Conservation (phyloP, 2,797 vertebrate genomes). For the Aphelocoma californica region DNA sequence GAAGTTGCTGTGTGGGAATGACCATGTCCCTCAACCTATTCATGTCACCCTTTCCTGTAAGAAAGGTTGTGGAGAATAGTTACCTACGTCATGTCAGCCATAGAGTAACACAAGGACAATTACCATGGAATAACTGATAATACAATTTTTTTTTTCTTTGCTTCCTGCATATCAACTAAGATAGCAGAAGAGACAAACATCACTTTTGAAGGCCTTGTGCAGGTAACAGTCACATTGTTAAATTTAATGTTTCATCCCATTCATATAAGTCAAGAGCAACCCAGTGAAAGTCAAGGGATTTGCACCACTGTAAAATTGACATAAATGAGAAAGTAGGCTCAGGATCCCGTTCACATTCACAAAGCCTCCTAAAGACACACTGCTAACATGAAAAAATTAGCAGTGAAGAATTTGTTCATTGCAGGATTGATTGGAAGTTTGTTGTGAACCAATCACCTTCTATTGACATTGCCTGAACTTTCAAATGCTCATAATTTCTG, state of each 20-base stretch:
- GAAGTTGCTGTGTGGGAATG: background rate
- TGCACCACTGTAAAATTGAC: background rate
- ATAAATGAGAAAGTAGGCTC: background rate
- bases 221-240: background rate
- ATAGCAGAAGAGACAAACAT: background rate
- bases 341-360: background rate
- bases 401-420: background rate
- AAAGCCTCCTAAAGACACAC: fast-evolving
- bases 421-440: background rate
- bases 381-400: background rate
- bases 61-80: background rate
- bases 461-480: background rate
- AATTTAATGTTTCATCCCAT: background rate
- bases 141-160: background rate
- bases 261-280: background rate
- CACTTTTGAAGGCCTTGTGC: background rate
- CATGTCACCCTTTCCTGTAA: background rate
- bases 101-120: background rate
- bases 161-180: background rate
- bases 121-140: background rate
- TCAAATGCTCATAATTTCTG: background rate
- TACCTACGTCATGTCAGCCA: background rate
- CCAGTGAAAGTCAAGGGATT: background rate
- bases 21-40: background rate
- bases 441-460: background rate